Evolutionary conservation across 2,797 vertebrate species (phyloP).

Genomic region (Cyprinella venusta): DNA sequence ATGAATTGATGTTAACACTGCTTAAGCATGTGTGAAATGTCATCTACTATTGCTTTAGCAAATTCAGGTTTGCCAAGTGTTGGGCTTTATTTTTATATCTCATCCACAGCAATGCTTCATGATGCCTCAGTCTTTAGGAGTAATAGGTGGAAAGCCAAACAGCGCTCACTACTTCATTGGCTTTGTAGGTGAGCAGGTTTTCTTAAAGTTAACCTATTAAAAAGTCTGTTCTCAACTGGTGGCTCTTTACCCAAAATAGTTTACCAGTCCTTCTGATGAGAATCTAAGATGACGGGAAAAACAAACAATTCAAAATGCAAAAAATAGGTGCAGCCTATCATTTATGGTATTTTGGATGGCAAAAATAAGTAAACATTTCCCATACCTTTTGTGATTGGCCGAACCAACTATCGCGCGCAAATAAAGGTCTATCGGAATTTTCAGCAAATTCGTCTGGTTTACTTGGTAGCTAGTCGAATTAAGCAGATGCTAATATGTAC

Average conservation of each 20-base stretch:
- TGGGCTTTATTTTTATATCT: not conserved
- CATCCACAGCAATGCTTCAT: constrained; percentile 93
- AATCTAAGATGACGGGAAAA: not conserved
- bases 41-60: constrained; percentile 54
- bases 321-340: not conserved
- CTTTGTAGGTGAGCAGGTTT: constrained; percentile 83
- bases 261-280: not conserved
- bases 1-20: not conserved
- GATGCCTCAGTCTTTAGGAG: constrained; percentile 97
- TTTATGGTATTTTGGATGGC: not conserved
- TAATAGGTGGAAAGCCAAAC: constrained; percentile 98
- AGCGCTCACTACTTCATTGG: constrained; percentile 99
- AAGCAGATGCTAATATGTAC: not conserved
- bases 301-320: not conserved
- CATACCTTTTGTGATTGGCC: not conserved
- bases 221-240: constrained; percentile 22
- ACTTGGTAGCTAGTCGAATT: not conserved
- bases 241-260: not conserved
- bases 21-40: constrained; percentile 53
- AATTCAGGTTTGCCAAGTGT: not conserved
- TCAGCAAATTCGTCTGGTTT: no score
- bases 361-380: not conserved
- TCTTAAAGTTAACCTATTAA: constrained; percentile 17
- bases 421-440: not conserved
- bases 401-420: not conserved